These are phyloP conservation scores for Morbakka virulenta DNA, from an alignment of 30 jellyfish, hydroid and myxozoan species.

Conservation along the genomic window DNA sequence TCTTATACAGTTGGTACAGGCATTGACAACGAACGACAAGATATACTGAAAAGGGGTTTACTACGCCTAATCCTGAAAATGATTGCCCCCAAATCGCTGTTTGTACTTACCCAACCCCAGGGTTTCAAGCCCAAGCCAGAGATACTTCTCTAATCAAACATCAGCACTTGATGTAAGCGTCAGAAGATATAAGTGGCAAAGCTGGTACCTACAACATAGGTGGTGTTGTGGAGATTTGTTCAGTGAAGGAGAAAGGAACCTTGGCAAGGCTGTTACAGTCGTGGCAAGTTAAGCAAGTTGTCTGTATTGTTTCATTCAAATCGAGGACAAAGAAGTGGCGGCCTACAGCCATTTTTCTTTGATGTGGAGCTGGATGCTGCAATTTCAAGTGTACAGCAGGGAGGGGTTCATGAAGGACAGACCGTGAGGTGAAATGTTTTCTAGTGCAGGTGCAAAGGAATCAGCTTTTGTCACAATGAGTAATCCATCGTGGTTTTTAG, in stretches of 20 bases:
- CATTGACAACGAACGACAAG: conserved; percentile 27
- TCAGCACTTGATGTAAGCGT: conserved; percentile 26
- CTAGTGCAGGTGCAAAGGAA: not conserved
- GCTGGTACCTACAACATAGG: conserved; percentile 30
- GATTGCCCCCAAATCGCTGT: not conserved
- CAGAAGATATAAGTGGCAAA: too few species aligned
- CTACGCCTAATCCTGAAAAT: not conserved
- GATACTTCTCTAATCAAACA: conserved; percentile 13
- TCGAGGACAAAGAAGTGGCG: conserved; percentile 47
- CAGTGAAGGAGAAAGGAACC: not conserved
- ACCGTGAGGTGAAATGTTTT: conserved; percentile 32
- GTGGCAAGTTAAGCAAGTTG: conserved; percentile 8
- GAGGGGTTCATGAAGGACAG: conserved; percentile 22
- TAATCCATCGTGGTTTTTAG: conserved; percentile 8
- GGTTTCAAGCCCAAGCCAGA: too few species aligned
- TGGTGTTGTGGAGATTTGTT: conserved; percentile 3
- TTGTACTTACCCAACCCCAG: not conserved
- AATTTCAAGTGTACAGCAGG: conserved; percentile 51
- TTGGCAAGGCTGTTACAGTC: conserved; percentile 3
- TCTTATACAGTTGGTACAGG: conserved; percentile 12
- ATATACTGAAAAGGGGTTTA: conserved; percentile 4
- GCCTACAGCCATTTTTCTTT: not conserved
- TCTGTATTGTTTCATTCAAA: too few species aligned
- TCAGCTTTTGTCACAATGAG: not conserved
- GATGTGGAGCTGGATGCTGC: conserved; percentile 24